Conservation (phyloP, 1,140 invertebrate genomes). For the Rhopalosiphum maidis region DNA sequence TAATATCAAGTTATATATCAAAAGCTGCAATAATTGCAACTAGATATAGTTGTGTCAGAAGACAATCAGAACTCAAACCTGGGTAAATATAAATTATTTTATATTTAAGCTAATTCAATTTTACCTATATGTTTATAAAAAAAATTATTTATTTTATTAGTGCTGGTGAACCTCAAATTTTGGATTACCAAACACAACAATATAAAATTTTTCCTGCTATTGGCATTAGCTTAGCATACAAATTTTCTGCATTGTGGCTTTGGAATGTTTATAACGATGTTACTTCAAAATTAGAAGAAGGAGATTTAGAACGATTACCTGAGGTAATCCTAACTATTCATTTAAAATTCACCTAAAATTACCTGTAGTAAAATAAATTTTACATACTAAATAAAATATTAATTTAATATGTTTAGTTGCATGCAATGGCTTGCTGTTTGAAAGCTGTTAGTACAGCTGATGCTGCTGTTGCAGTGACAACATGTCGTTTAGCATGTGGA, state of each 20-base stretch:
- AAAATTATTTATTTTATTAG: slow-evolving; percentile 65
- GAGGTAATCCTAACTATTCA: slow-evolving; percentile 68
- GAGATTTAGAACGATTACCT: slow-evolving; percentile 78
- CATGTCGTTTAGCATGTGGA: slow-evolving; percentile 84
- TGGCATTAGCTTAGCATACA: slow-evolving; percentile 79
- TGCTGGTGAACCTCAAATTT: slow-evolving; percentile 83
- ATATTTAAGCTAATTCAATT: not conserved
- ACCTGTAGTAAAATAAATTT: not conserved
- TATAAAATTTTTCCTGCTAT: slow-evolving; percentile 87
- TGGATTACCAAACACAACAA: slow-evolving; percentile 93
- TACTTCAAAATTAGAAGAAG: slow-evolving; percentile 77
- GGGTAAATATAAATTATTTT: slow-evolving; percentile 68
- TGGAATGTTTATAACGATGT: slow-evolving; percentile 86
- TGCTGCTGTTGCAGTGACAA: slow-evolving; percentile 76
- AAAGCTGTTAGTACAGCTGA: slow-evolving; percentile 87
- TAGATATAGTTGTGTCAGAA: slow-evolving; percentile 85
- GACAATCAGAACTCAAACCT: slow-evolving; percentile 83
- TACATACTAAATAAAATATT: not conserved
- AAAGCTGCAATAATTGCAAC: slow-evolving; percentile 85
- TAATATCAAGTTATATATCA: slow-evolving; percentile 72
- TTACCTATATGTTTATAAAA: not conserved
- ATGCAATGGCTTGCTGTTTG: slow-evolving; percentile 87
- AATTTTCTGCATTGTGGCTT: slow-evolving; percentile 75
- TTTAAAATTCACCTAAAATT: not conserved
- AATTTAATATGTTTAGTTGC: slow-evolving; percentile 68